phyloP scores from a whole-genome alignment of 2,113 vertebrate genomes.

The Hepsetus odoe region DNA sequence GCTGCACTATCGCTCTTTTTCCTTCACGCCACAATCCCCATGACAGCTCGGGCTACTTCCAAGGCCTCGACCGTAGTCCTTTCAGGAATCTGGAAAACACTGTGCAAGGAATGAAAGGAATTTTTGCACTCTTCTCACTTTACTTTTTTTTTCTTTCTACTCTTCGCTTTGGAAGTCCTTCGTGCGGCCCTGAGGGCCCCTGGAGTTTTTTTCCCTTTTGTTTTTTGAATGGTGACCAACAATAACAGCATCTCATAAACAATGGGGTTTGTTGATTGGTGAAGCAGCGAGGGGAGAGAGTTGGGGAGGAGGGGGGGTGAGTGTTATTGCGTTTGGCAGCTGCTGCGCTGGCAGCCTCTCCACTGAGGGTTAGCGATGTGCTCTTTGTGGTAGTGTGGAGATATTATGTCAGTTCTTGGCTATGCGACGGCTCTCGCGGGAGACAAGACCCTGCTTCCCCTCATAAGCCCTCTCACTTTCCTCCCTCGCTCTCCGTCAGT shows the following conservation, averaged over 20 bases:
- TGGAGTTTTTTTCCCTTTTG: slow-evolving; percentile 72
- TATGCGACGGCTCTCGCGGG: slow-evolving; percentile 72
- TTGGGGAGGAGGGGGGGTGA: slow-evolving; percentile 65
- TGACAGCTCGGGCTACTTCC: slow-evolving; percentile 66
- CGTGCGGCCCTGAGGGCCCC: slow-evolving; percentile 67
- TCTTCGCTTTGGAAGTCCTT: slow-evolving; percentile 75
- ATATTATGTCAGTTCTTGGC: slow-evolving; percentile 91
- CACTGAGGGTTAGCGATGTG: slow-evolving; percentile 74
- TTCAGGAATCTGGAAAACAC: slow-evolving; percentile 80
- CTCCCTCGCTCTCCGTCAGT: slow-evolving; percentile 38
- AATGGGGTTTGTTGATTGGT: slow-evolving; percentile 93
- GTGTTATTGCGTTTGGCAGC: slow-evolving; percentile 86
- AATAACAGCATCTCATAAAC: slow-evolving; percentile 95
- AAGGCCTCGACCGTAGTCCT: slow-evolving; percentile 61
- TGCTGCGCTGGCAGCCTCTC: slow-evolving; percentile 72
- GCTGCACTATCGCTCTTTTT: slow-evolving; percentile 64
- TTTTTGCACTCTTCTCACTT: slow-evolving; percentile 65
- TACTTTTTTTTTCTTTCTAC: slow-evolving; percentile 46
- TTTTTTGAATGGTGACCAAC: slow-evolving; percentile 94
- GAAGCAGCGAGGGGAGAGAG: slow-evolving; percentile 28
- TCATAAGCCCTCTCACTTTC: slow-evolving; percentile 49
- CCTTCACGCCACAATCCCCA: slow-evolving; percentile 45
- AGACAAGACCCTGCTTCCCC: slow-evolving; percentile 54
- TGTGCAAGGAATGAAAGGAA: slow-evolving; percentile 78
- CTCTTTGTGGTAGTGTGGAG: slow-evolving; percentile 83